A percentile compares a stretch with the other conserved stretches of the same genome.
Conservation (phyloP, 2,113 vertebrate species). For the Litocranius walleri region DNA sequence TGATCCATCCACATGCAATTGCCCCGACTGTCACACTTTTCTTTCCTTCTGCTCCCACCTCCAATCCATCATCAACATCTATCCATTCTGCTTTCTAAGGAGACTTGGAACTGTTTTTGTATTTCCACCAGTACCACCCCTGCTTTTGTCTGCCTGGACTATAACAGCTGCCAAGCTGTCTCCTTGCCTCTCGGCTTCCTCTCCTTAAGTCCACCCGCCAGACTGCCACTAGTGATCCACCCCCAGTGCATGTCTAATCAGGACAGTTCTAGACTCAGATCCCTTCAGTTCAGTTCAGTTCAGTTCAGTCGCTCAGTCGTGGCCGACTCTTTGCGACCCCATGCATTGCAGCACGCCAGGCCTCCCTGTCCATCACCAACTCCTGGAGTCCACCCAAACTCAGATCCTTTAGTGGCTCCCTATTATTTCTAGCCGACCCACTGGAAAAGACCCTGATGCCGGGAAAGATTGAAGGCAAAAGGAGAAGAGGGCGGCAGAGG, state of each 20-base stretch:
- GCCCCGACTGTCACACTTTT: too few relatives aligned
- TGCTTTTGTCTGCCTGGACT: neutral
- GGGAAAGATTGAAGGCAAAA: neutral
- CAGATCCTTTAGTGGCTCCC: neutral
- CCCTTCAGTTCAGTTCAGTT: neutral
- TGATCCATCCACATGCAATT: neutral
- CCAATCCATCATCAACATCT: neutral
- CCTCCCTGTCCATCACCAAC: neutral
- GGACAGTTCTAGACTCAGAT: neutral
- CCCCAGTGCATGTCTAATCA: neutral
- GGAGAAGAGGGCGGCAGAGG: neutral
- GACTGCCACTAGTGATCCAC: neutral
- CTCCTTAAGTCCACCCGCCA: neutral
- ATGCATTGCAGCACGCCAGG: neutral
- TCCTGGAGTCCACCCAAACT: neutral
- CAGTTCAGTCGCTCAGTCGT: neutral
- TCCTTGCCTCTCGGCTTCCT: neutral
- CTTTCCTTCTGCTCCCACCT: neutral
- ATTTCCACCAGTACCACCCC: neutral
- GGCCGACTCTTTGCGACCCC: neutral
- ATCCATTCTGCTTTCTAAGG: neutral
- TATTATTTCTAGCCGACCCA: neutral
- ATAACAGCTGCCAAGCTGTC: neutral
- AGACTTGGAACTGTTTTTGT: neutral
- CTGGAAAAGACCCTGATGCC: neutral